Base-by-base conservation (phyloP, 2,113 vertebrate species). In the Pteruthius melanotis region DNA sequence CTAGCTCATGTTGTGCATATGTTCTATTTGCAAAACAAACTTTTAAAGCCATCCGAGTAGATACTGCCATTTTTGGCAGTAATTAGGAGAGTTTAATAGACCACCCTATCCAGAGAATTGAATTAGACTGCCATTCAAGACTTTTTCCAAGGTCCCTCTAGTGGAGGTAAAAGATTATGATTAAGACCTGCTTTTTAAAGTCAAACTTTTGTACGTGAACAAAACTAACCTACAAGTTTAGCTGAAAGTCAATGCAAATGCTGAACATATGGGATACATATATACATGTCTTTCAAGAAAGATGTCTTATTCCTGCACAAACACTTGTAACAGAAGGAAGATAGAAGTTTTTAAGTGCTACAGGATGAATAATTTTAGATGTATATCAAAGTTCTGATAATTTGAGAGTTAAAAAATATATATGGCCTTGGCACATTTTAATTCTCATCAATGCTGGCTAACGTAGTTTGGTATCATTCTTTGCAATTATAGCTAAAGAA, bases 201-300 rank as follows among this genome's bases (percentile, higher is more conserved):
- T 77, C 75, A 57, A 81, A 91, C n/a, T 24, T 76, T 42, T 59
- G 56, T 64, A 80, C 13, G 68, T 39, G 54, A 85, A 54, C 14
- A 50, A 91, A 70, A 88, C 66, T 95, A 94, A 95, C 70, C 89
- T 59, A 40, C 12, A 95, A 96, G 77, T 88, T 92, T 56, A 96
- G 31, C 15, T 90, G 28, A 89, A 91, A 83, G 84, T 94, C 74
- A 97, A 33, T 64, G 53, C 3, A 93, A 86, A 85, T 70, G 81
- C 27, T 95, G 53, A 74, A 18, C 61, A 63, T 66, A 70, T 26
- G n/a, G 30, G 70, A 83, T 83, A 82, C 27, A 87, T 27, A 71
- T 18, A 39, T 61, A 74, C 15, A 57, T 5, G 17, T 13, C 45
- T 85, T 77, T 37, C 39, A 64, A 53, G n/a, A 86, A 83, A 85